These are phyloP conservation scores for Gymnodraco acuticeps DNA, from an alignment of 2,797 vertebrate species.

Conservation along the genomic window DNA sequence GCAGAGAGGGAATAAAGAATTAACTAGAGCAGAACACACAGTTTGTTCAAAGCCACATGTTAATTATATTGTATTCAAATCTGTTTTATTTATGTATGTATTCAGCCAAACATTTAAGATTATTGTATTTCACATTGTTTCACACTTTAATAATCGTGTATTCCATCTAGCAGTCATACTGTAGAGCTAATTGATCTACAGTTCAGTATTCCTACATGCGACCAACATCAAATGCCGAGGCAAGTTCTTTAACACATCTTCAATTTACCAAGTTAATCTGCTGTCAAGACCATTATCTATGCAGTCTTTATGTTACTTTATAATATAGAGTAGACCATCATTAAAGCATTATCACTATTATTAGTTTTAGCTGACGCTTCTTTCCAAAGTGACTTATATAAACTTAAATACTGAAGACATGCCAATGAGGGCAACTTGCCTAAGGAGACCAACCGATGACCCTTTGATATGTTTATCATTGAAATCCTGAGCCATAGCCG, in stretches of 20 bases:
- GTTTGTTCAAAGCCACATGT: neutral
- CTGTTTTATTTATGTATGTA: neutral
- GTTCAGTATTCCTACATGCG: neutral
- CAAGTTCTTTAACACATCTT: too few relatives aligned
- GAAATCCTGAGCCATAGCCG: too few relatives aligned
- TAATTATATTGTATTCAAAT: neutral
- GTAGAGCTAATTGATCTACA: neutral
- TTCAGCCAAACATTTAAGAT: neutral
- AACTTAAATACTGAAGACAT: too few relatives aligned
- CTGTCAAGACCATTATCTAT: neutral
- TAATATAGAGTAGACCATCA: too few relatives aligned
- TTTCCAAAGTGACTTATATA: too few relatives aligned
- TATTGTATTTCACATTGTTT: neutral
- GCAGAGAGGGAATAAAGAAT: slow-evolving; percentile 2
- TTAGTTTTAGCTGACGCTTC: too few relatives aligned
- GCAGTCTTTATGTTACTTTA: neutral
- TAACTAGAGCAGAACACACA: neutral
- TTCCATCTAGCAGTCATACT: neutral
- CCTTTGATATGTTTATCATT: too few relatives aligned
- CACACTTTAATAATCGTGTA: neutral
- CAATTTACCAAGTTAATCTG: neutral
- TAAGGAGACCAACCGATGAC: too few relatives aligned
- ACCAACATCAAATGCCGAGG: neutral
- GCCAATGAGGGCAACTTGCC: too few relatives aligned
- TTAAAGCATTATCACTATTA: too few relatives aligned